phyloP scores from a whole-genome alignment of 1,140 invertebrate species.

The Drosophila kikkawai region DNA sequence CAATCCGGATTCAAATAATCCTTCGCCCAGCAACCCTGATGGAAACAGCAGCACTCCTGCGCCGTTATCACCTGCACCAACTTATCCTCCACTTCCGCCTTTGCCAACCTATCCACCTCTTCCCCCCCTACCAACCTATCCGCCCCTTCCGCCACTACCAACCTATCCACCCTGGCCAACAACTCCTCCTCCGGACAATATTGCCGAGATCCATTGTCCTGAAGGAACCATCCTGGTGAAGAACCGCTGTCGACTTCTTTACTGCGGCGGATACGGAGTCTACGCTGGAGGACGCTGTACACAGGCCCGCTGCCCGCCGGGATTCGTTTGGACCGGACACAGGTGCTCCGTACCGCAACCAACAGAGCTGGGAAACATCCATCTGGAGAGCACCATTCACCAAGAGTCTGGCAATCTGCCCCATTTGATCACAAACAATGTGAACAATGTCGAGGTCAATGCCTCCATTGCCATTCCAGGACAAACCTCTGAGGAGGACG shows the following conservation, averaged over 20 bases:
- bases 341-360: constrained; percentile 43
- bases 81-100: not conserved
- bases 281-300: constrained; percentile 44
- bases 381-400: constrained; percentile 45
- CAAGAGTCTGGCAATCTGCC: constrained; percentile 8
- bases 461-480: constrained; percentile 48
- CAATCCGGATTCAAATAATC: not conserved
- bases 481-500: constrained; percentile 26
- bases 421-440: constrained; percentile 50
- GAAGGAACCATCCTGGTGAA: constrained; percentile 47
- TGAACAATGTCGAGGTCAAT: constrained; percentile 62
- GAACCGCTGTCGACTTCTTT: constrained; percentile 56
- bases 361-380: constrained; percentile 29
- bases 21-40: not conserved
- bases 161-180: constrained; percentile 8
- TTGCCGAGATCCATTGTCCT: constrained; percentile 38
- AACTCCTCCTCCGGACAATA: constrained; percentile 29
- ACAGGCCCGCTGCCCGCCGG: constrained; percentile 46
- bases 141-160: not conserved
- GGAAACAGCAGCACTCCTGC: not conserved
- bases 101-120: constrained; percentile 5
- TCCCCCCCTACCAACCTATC: not conserved
- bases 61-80: not conserved
- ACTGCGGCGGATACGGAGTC: constrained; percentile 39
- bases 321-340: constrained; percentile 62